Percentiles rank a stretch among this genome's conserved stretches.
Conservation (phyloP, 2,797 vertebrate genomes). For the Xiphophorus birchmanni region DNA sequence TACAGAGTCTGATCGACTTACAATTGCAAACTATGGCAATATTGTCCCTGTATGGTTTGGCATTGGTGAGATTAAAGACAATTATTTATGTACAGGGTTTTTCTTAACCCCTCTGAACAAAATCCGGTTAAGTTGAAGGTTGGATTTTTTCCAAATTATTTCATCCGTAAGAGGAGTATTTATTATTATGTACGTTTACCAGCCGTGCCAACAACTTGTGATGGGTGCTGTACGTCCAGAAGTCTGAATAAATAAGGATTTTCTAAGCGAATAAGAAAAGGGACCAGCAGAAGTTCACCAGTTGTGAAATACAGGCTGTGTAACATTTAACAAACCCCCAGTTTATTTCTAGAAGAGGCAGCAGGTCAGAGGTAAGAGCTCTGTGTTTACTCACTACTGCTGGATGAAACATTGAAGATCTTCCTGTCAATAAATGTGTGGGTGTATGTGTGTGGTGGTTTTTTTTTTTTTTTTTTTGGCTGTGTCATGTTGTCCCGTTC, state of each 20-base stretch:
- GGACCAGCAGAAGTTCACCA: slow-evolving; percentile 53
- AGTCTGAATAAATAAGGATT: slow-evolving; percentile 51
- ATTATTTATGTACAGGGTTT: neutral
- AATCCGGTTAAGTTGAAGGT: neutral
- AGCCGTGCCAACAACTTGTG: neutral
- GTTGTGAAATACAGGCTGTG: slow-evolving; percentile 72
- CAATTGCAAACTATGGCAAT: neutral
- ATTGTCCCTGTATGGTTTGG: neutral
- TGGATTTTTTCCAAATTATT: neutral
- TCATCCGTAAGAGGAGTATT: neutral
- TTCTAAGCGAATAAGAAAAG: slow-evolving; percentile 64
- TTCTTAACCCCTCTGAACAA: neutral
- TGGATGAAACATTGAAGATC: slow-evolving; percentile 59
- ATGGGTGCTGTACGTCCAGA: slow-evolving; percentile 9
- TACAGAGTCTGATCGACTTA: neutral
- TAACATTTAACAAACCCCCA: slow-evolving; percentile 68
- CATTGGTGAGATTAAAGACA: neutral
- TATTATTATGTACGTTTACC: neutral
- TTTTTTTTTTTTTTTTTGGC: slow-evolving; percentile 6
- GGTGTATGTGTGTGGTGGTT: slow-evolving; percentile 10
- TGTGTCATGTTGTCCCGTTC: slow-evolving; percentile 38
- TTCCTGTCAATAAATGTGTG: slow-evolving; percentile 30
- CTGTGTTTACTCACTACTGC: slow-evolving; percentile 59
- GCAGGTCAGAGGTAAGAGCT: slow-evolving; percentile 58
- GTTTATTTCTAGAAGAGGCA: slow-evolving; percentile 60